Conservation (phyloP, 2,888 invertebrate species). For the Philopedon plagiatum region DNA sequence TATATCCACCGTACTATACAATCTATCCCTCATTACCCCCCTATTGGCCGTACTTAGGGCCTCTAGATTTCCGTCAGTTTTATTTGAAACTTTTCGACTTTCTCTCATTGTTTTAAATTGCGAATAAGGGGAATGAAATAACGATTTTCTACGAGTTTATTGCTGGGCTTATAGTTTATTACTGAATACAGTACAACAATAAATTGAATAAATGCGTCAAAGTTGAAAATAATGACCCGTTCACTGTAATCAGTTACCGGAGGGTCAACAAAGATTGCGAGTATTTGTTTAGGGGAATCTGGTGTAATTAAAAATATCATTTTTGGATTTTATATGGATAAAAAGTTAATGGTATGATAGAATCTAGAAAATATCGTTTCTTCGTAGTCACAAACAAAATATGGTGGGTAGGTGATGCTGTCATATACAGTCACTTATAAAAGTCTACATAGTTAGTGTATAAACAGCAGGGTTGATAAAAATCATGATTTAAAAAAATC, state of each 20-base stretch:
- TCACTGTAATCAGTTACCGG: conserved; percentile 12
- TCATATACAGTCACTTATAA: no score
- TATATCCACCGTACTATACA: conserved; percentile 47
- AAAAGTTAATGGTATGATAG: no score
- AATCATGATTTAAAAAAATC: no score
- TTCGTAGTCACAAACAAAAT: no score
- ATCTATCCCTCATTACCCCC: conserved; percentile 34
- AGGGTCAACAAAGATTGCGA: conserved; percentile 21
- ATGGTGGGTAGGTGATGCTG: no score
- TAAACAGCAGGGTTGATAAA: no score
- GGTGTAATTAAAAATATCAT: not conserved
- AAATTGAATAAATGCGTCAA: conserved; percentile 19
- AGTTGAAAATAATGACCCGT: conserved; percentile 20
- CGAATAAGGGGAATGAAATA: not conserved
- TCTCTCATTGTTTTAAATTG: conserved; percentile 18
- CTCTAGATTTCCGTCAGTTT: conserved; percentile 26
- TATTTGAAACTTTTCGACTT: not conserved
- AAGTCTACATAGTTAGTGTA: no score
- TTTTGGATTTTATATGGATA: not conserved
- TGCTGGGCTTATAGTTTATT: conserved; percentile 1
- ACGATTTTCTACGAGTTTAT: not conserved
- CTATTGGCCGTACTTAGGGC: conserved; percentile 31
- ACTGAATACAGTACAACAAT: conserved; percentile 18
- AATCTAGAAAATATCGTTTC: no score
- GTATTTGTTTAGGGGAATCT: conserved; percentile 15